A percentile compares a stretch with the other conserved stretches of the same genome.
phyloP scores from a whole-genome alignment of 2,113 vertebrate genomes.

The Gobio gobio region DNA sequence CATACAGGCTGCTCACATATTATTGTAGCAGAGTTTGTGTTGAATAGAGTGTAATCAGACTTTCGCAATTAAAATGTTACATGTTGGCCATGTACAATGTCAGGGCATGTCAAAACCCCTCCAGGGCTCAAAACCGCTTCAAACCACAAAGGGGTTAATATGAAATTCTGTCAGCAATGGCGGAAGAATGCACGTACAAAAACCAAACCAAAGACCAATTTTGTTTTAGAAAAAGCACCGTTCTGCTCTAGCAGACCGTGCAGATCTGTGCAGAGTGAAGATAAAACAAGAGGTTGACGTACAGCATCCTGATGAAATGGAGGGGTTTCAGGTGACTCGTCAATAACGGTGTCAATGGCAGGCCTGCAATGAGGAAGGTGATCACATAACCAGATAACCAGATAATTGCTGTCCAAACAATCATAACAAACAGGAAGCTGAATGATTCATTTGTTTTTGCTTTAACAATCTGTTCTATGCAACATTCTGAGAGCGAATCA shows the following conservation, averaged over 20 bases:
- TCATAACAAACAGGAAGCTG: neutral
- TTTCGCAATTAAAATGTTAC: too few relatives aligned
- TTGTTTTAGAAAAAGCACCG: neutral
- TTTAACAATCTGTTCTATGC: constrained; percentile 7
- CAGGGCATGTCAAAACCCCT: too few relatives aligned
- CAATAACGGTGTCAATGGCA: neutral
- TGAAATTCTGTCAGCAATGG: neutral
- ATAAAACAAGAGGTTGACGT: neutral
- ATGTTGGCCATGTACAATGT: too few relatives aligned
- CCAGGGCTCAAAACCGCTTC: too few relatives aligned
- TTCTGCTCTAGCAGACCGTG: neutral
- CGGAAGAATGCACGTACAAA: neutral
- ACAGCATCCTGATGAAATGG: constrained; percentile 1
- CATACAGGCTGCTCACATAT: too few relatives aligned
- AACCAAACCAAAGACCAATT: neutral
- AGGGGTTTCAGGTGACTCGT: neutral
- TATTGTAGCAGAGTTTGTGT: too few relatives aligned
- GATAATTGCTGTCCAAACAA: constrained; percentile 23
- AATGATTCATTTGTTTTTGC: constrained; percentile 23
- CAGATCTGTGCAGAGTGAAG: neutral
- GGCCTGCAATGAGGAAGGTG: neutral
- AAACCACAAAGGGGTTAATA: neutral
- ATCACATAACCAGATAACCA: neutral
- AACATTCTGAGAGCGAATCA: neutral
- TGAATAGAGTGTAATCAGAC: too few relatives aligned